Evolutionary conservation across 2,797 vertebrate genomes (phyloP), one percentile per base, ranked within the genome.

Genomic region (Aselliscus stoliczkanus): DNA sequence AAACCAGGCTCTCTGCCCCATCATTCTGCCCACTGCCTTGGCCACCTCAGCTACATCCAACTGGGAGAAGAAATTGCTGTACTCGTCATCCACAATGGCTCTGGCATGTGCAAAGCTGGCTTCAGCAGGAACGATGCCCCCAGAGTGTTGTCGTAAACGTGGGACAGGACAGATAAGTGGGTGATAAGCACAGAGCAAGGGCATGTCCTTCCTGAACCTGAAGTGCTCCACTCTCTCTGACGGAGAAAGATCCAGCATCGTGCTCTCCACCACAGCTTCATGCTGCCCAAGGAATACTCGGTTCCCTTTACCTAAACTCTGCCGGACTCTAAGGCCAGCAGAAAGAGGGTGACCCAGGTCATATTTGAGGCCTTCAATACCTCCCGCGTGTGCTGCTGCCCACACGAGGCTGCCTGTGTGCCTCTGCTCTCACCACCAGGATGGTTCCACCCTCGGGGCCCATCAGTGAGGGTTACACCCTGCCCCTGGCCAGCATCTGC

Each of bases 51-150:
- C n/a, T 69, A 4, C 34, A 18, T 69, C 25, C 20, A 27, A 65
- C 4, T 11, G 34, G 56, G 58, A 44, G 60, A 82, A 67, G 29
- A n/a, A 50, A 44, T 39, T 14, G 44, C 52, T 69, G 18, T 1
- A 9, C 14, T 11, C 0, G 0, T 37, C n/a, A 15, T 21, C 8
- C 10, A 13, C 3, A 6, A 9, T 4, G 60, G n/a, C 58, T 90
- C n/a, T 67, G 54, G 50, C 70, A 12, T 10, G 5, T 44, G 42
- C 75, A 31, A 39, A 62, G 69, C 56, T 82, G 62, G 44, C 29
- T n/a, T 27, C 42, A 34, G 18, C 11, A 44, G 42, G 56, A 65
- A 50, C 7, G 6, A 39, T 27, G 77, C 4, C 56, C 65, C 58
- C 65, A 67, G 62, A 77, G 52, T 11, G 4, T 29, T 44, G 6